Conservation (phyloP, 2,113 vertebrate genomes). For the Podarcis cretensis region DNA sequence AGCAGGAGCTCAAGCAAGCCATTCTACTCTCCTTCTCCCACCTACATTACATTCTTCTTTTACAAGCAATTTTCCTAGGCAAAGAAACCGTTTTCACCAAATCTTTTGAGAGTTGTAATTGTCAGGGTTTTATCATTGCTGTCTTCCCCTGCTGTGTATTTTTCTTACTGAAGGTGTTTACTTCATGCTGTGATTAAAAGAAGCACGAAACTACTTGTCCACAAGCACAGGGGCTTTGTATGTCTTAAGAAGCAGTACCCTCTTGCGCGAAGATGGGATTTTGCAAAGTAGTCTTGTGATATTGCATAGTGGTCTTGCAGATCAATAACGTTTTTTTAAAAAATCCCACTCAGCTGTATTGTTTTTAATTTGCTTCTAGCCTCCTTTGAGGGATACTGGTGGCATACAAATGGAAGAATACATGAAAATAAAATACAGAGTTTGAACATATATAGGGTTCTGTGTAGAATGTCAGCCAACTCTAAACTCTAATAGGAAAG, state of each 20-base stretch:
- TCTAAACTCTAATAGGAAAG: conserved; percentile 45
- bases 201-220: not conserved
- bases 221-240: not conserved
- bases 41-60: not conserved
- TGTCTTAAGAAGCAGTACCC: not conserved
- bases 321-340: too few species aligned
- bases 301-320: not conserved
- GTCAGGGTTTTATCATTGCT: not conserved
- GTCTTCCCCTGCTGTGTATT: not conserved
- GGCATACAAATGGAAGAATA: not conserved
- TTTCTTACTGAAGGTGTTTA: not conserved
- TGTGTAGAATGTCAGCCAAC: conserved; percentile 35
- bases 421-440: not conserved
- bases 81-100: not conserved
- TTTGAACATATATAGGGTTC: conserved; percentile 24
- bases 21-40: not conserved
- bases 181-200: not conserved
- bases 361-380: not conserved
- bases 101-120: not conserved
- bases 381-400: not conserved
- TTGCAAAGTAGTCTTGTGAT: not conserved
- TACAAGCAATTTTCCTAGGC: not conserved
- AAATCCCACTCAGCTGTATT: rapidly evolving
- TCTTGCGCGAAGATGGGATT: not conserved
- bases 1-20: not conserved